These are phyloP conservation scores for Chaetoderma sp. DNA, from an alignment of 2,888 invertebrate species.

Conservation along the genomic window DNA sequence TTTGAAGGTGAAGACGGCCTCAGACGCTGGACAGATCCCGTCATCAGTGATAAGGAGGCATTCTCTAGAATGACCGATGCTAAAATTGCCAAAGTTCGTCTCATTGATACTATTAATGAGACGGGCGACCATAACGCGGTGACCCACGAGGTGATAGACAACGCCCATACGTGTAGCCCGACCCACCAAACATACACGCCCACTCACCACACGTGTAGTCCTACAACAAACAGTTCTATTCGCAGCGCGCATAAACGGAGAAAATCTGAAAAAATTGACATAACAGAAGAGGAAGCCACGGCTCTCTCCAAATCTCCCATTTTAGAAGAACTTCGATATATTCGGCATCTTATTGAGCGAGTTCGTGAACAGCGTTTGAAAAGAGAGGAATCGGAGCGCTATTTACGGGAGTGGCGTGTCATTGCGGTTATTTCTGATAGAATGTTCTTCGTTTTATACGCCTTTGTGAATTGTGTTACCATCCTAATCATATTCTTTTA, in stretches of 20 bases:
- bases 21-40: constrained; percentile 36
- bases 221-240: constrained; percentile 17
- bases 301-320: background rate
- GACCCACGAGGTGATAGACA: constrained; percentile 2
- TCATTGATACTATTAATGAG: constrained; percentile 12
- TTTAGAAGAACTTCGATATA: constrained; percentile 14
- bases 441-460: background rate
- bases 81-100: background rate
- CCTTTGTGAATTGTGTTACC: background rate
- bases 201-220: constrained; percentile 11
- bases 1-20: constrained; percentile 12
- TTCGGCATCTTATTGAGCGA: background rate
- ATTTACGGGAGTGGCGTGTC: background rate
- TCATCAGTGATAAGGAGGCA: constrained; percentile 23
- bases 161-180: background rate
- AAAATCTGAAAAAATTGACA: too few relatives aligned
- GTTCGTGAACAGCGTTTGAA: background rate
- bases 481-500: background rate
- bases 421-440: background rate
- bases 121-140: constrained; percentile 5
- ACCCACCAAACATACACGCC: background rate
- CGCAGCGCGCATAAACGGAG: constrained; percentile 21
- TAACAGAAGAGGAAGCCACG: too few relatives aligned
- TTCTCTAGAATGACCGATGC: background rate
- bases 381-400: constrained; percentile 20